phyloP scores from a whole-genome alignment of 2,797 vertebrate species.

The Clarias fuscus region DNA sequence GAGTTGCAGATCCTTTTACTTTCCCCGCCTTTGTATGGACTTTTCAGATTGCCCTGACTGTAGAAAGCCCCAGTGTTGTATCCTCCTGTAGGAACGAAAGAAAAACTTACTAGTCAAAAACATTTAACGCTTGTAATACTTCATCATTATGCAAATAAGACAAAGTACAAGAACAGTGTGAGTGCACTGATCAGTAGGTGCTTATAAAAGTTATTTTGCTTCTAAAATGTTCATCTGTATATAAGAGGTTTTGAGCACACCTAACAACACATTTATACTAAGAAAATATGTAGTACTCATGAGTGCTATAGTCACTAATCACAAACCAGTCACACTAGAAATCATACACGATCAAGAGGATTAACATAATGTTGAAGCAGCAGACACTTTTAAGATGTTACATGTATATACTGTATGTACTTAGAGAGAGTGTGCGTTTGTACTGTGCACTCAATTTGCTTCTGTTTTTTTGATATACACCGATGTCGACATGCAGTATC shows the following conservation, averaged over 20 bases:
- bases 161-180: background rate
- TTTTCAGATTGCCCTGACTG: conserved; percentile 7
- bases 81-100: background rate
- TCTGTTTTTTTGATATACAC: background rate
- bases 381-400: background rate
- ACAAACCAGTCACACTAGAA: background rate
- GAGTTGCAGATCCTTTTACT: background rate
- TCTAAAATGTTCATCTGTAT: background rate
- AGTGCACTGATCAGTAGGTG: background rate
- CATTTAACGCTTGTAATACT: background rate
- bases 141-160: background rate
- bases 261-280: background rate
- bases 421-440: background rate
- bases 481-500: background rate
- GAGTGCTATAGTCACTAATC: background rate
- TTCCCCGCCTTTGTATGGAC: background rate
- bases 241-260: background rate
- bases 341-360: background rate
- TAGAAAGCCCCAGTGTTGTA: background rate
- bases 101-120: background rate
- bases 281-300: background rate
- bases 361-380: background rate
- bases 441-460: background rate
- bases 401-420: background rate
- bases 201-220: background rate